Evolutionary conservation across 2,113 vertebrate species (phyloP).

Genomic region (Charina bottae): DNA sequence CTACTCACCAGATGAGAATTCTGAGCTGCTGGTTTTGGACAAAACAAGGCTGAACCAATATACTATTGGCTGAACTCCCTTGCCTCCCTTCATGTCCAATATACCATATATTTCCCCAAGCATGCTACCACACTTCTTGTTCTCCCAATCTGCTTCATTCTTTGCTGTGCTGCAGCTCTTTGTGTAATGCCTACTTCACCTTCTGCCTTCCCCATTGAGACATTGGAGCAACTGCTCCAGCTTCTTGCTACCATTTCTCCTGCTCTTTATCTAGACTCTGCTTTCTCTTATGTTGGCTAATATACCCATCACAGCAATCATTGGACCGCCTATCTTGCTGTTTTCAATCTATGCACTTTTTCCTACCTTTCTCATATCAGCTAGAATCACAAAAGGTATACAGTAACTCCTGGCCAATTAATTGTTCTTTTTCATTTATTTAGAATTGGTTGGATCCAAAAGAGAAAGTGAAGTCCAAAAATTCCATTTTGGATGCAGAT

Average conservation of each 20-base stretch:
- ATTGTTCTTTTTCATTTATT: neutral
- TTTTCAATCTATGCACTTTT: too few relatives aligned
- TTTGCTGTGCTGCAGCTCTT: too few relatives aligned
- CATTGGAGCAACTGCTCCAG: neutral
- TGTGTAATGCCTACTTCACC: too few relatives aligned
- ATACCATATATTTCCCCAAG: too few relatives aligned
- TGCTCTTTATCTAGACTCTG: neutral
- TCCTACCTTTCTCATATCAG: too few relatives aligned
- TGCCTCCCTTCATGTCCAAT: neutral
- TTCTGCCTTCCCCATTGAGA: neutral
- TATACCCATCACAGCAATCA: too few relatives aligned
- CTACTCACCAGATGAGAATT: neutral
- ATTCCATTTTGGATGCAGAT: neutral
- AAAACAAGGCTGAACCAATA: neutral
- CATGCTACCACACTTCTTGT: too few relatives aligned
- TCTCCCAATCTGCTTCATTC: too few relatives aligned
- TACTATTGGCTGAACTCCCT: neutral
- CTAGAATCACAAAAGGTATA: too few relatives aligned
- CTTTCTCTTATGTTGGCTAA: too few relatives aligned
- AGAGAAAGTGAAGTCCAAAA: neutral
- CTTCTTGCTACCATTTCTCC: neutral
- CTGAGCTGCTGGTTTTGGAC: neutral
- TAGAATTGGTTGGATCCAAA: neutral
- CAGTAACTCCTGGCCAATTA: too few relatives aligned
- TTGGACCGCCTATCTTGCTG: too few relatives aligned